Evolutionary conservation across 2,797 vertebrate species (phyloP).

Genomic region (Tympanoctomys barrerae): DNA sequence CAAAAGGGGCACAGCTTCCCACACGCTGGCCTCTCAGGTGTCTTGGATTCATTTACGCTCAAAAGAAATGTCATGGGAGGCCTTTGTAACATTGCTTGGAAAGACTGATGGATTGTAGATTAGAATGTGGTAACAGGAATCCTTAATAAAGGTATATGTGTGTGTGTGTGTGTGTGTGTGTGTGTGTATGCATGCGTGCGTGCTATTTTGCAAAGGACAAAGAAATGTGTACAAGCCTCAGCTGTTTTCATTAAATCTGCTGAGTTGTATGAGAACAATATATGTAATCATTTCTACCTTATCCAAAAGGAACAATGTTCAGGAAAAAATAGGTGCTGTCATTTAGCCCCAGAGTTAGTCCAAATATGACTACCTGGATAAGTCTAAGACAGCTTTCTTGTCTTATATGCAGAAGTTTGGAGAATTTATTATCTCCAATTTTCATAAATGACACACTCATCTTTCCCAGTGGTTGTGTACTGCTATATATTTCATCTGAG

Average conservation of each 20-base stretch:
- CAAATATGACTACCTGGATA: background rate
- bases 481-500: background rate
- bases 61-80: background rate
- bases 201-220: background rate
- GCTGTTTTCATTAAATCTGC: background rate
- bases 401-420: constrained; percentile 13
- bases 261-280: background rate
- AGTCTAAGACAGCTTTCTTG: constrained; percentile 4
- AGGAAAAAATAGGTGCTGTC: background rate
- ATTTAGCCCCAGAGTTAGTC: background rate
- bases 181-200: background rate
- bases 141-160: constrained; percentile 18
- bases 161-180: background rate
- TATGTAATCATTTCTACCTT: background rate
- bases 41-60: background rate
- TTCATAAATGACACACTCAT: background rate
- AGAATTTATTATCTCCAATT: background rate
- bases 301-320: background rate
- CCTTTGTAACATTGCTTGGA: background rate
- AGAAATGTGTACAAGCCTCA: background rate
- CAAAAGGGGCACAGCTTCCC: background rate
- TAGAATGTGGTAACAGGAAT: background rate
- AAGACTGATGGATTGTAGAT: background rate
- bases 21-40: constrained; percentile 1
- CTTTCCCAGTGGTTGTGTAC: background rate